Percentiles rank a stretch among this genome's conserved stretches.
These are phyloP conservation scores for Chaenogobius annularis DNA, from an alignment of 2,113 vertebrate genomes.

Conservation along the genomic window DNA sequence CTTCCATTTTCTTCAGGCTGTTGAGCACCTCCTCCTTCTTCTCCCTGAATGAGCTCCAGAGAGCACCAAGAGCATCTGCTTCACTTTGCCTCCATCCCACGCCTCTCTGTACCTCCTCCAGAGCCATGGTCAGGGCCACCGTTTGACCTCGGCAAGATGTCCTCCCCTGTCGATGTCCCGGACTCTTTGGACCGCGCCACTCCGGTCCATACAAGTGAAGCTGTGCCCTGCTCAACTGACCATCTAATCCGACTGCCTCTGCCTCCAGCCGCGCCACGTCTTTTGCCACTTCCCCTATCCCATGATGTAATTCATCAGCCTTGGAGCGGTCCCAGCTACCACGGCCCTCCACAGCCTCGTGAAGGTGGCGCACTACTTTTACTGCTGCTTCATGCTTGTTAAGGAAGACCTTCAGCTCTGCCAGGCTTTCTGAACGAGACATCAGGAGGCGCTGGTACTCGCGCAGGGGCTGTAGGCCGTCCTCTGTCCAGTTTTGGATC, in stretches of 20 bases:
- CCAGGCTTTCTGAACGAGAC: constrained; percentile 79
- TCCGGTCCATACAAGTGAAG: constrained; percentile 78
- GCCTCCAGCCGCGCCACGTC: constrained; percentile 81
- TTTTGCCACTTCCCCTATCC: constrained; percentile 72
- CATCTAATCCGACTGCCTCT: constrained; percentile 81
- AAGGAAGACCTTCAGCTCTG: constrained; percentile 78
- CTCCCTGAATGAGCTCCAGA: constrained; percentile 83
- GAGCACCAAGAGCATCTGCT: constrained; percentile 82
- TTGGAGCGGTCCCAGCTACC: constrained; percentile 84
- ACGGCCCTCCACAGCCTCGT: constrained; percentile 80
- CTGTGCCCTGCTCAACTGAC: constrained; percentile 85
- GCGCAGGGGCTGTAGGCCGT: constrained; percentile 84
- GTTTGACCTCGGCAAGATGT: constrained; percentile 85
- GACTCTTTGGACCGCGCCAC: constrained; percentile 36
- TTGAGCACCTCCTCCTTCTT: constrained; percentile 86
- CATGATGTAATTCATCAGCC: constrained; percentile 78
- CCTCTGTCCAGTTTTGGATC: constrained; percentile 82
- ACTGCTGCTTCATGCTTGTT: constrained; percentile 64
- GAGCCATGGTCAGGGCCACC: constrained; percentile 75
- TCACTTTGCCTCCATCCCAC: constrained; percentile 93
- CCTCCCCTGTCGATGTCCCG: constrained; percentile 60
- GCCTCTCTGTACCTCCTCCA: constrained; percentile 85
- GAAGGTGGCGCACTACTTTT: constrained; percentile 72
- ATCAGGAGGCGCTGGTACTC: constrained; percentile 82
- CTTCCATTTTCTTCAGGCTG: constrained; percentile 84